Conservation (phyloP, 2,113 vertebrate species). For the Loxodonta africana region DNA sequence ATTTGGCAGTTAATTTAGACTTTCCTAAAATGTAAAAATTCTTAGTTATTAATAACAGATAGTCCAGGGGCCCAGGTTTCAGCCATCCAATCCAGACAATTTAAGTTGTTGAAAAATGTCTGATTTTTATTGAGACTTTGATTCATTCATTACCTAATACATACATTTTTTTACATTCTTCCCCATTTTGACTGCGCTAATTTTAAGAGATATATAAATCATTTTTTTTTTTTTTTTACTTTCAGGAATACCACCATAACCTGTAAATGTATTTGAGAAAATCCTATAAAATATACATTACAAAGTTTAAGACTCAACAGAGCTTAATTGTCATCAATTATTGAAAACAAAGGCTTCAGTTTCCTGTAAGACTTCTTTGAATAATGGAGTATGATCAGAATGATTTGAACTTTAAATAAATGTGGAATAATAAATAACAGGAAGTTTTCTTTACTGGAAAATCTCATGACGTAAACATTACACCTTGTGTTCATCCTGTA, state of each 20-base stretch:
- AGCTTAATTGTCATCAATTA: background rate
- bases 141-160: background rate
- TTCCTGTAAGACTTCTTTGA: slow-evolving; percentile 59
- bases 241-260: background rate
- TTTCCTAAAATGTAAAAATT: background rate
- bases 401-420: slow-evolving; percentile 67
- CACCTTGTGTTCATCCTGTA: slow-evolving; percentile 66
- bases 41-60: background rate
- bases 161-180: background rate
- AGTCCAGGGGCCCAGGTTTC: background rate
- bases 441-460: slow-evolving; percentile 80
- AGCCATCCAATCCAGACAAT: background rate
- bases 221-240: background rate
- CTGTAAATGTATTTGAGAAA: background rate
- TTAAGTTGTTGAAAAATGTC: background rate
- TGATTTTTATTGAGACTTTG: background rate
- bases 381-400: slow-evolving; percentile 1
- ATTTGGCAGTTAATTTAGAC: background rate
- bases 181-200: background rate
- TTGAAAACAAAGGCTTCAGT: slow-evolving; percentile 36
- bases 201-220: background rate
- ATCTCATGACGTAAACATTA: slow-evolving; percentile 72
- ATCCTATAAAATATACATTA: slow-evolving; percentile 13
- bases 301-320: background rate
- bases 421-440: slow-evolving; percentile 74